These are phyloP conservation scores for Teleogryllus occipitalis DNA, from an alignment of 1,140 invertebrate genomes.

Conservation along the genomic window DNA sequence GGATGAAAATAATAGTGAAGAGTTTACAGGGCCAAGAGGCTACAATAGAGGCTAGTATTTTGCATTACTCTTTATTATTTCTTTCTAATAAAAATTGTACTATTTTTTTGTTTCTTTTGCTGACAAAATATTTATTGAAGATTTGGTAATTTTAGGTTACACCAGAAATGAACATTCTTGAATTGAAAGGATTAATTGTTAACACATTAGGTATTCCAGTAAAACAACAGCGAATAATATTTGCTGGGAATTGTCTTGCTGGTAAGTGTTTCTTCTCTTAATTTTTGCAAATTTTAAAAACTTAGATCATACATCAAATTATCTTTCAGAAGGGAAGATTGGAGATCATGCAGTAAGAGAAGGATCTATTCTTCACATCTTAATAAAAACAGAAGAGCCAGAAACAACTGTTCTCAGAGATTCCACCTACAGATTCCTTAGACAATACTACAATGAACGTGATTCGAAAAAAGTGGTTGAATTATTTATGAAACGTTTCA, in stretches of 20 bases:
- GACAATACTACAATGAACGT: constrained; percentile 35
- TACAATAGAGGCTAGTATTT: neutral
- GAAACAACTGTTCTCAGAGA: constrained; percentile 29
- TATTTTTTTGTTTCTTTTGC: neutral
- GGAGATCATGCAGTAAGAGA: neutral
- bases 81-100: too few relatives aligned
- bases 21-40: neutral
- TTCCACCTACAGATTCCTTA: constrained; percentile 36
- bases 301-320: too few relatives aligned
- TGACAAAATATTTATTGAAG: neutral
- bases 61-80: too few relatives aligned
- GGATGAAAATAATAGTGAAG: neutral
- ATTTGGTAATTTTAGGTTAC: neutral
- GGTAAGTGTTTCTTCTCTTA: neutral
- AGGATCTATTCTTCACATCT: neutral
- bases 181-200: neutral
- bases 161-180: neutral
- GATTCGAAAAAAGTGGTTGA: constrained; percentile 38
- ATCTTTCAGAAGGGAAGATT: neutral
- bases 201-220: neutral
- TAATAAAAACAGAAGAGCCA: neutral
- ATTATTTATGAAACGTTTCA: constrained; percentile 36
- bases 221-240: neutral
- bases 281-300: neutral
- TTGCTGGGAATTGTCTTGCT: neutral